These are phyloP conservation scores for Enteromius radiatus DNA, from an alignment of 2,797 vertebrate genomes.

Conservation along the genomic window DNA sequence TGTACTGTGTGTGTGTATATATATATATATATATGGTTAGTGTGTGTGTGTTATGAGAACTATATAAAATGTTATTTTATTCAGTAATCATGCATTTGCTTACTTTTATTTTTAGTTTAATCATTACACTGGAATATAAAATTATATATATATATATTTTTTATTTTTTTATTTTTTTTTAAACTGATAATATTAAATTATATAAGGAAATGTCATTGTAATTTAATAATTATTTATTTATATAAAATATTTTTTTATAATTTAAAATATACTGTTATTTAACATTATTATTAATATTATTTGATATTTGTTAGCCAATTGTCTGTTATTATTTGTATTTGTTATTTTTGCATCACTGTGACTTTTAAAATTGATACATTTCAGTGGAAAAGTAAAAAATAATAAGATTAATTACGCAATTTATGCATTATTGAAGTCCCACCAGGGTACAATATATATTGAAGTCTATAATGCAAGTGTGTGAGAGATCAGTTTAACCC, in stretches of 20 bases:
- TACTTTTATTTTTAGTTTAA: neutral
- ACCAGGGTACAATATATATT: neutral
- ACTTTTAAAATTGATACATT: neutral
- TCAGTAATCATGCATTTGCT: too few species aligned
- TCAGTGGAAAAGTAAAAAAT: neutral
- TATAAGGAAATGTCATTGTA: neutral
- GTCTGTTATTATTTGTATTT: neutral
- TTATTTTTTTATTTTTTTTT: neutral
- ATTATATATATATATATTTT: neutral
- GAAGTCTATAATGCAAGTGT: neutral
- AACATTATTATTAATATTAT: neutral
- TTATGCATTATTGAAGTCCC: neutral
- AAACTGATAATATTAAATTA: neutral
- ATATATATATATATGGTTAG: too few species aligned
- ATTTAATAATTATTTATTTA: neutral
- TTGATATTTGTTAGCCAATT: neutral
- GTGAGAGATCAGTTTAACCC: neutral
- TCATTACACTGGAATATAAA: neutral
- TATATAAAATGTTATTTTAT: neutral
- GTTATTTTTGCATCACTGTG: neutral
- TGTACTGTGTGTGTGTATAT: too few species aligned
- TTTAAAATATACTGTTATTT: neutral
- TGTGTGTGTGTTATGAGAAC: neutral
- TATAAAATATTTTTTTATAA: neutral
- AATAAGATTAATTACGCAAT: neutral